Evolutionary conservation across 2,888 invertebrate species (phyloP).

Genomic region (Sinodicranocentrus sp.): DNA sequence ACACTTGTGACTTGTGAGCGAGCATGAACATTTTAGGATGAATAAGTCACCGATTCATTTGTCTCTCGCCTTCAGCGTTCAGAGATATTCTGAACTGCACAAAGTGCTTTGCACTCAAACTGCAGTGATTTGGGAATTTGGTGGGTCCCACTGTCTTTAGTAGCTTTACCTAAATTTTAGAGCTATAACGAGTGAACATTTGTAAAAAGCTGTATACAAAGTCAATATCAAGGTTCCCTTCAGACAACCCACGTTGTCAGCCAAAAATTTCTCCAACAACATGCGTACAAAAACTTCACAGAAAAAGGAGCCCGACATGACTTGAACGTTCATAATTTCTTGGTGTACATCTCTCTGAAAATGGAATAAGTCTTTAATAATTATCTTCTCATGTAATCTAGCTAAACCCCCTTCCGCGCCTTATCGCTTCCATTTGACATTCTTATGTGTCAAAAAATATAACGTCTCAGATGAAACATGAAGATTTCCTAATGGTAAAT

Average conservation of each 20-base stretch:
- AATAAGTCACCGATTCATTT: neutral
- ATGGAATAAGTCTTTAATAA: slow-evolving; percentile 48
- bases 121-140: too few relatives aligned
- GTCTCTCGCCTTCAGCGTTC: neutral
- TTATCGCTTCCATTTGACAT: slow-evolving; percentile 73
- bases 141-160: too few relatives aligned
- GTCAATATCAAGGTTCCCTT: neutral
- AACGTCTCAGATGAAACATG: slow-evolving; percentile 62
- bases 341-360: slow-evolving; percentile 26
- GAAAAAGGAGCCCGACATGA: slow-evolving; percentile 1
- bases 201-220: too few relatives aligned
- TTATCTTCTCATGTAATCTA: slow-evolving; percentile 72
- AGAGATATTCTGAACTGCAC: neutral
- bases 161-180: too few relatives aligned
- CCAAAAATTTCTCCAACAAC: neutral
- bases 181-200: too few relatives aligned
- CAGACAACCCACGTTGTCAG: slow-evolving; percentile 24
- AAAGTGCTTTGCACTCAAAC: too few relatives aligned
- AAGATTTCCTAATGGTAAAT: slow-evolving; percentile 63
- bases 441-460: slow-evolving; percentile 71
- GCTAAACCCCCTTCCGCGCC: slow-evolving; percentile 73
- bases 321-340: neutral
- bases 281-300: neutral
- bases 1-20: slow-evolving; percentile 1
- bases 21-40: too few relatives aligned